These are phyloP conservation scores for Cisticola juncidis DNA, from an alignment of 2,113 vertebrate species.

Conservation along the genomic window DNA sequence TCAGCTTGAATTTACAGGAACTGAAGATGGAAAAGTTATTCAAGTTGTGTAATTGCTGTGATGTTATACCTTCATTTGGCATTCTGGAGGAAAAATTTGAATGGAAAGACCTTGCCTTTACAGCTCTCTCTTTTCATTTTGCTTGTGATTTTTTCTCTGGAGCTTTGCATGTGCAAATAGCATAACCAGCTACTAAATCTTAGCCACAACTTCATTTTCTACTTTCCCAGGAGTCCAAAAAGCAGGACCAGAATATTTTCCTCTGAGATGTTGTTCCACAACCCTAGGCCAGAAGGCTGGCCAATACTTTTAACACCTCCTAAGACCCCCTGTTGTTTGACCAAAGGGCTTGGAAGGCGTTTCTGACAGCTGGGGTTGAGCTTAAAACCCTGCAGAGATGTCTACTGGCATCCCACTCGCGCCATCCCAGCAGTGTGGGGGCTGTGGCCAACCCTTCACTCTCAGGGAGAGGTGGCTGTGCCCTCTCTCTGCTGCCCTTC, in stretches of 20 bases:
- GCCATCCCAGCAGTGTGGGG: accelerated
- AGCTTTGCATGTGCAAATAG: not conserved
- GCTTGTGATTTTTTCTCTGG: not conserved
- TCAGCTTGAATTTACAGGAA: not conserved
- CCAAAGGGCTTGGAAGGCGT: not conserved
- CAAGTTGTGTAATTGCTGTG: not conserved
- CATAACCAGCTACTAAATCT: not conserved
- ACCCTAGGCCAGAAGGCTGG: not conserved
- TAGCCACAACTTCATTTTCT: not conserved
- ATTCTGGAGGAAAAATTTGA: not conserved
- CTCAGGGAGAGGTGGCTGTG: accelerated
- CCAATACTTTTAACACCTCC: not conserved
- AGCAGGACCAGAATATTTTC: not conserved
- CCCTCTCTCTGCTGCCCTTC: not conserved
- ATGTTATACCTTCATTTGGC: not conserved
- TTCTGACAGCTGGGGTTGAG: not conserved
- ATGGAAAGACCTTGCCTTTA: not conserved
- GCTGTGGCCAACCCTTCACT: not conserved
- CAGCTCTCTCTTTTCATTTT: not conserved
- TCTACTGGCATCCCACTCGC: accelerated
- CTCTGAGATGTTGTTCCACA: not conserved
- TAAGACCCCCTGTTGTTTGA: not conserved
- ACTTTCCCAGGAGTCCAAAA: not conserved
- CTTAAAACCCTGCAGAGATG: not conserved
- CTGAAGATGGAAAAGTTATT: not conserved